These are phyloP conservation scores for Anagrus nilaparvatae DNA, from an alignment of 1,140 invertebrate genomes.

Conservation along the genomic window DNA sequence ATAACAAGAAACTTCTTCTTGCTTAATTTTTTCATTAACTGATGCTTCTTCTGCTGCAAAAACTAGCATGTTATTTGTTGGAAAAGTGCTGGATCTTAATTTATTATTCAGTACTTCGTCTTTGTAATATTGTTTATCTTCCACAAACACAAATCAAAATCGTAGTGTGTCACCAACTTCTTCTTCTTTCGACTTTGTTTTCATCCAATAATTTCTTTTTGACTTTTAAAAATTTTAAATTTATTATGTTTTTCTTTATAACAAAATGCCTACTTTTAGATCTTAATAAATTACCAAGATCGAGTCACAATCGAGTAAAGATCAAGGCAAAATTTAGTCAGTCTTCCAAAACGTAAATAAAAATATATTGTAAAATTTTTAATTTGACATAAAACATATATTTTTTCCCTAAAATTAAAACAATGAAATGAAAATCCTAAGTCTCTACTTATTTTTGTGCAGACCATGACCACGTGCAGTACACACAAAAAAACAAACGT, in stretches of 20 bases:
- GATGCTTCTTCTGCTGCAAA: constrained; percentile 22
- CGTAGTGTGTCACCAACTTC: too few species aligned
- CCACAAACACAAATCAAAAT: constrained; percentile 38
- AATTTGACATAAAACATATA: too few species aligned
- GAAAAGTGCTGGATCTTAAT: constrained; percentile 46
- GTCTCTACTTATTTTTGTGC: too few species aligned
- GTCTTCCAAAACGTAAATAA: too few species aligned
- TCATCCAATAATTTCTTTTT: constrained; percentile 40
- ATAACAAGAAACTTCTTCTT: too few species aligned
- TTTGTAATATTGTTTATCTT: constrained; percentile 59
- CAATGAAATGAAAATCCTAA: too few species aligned
- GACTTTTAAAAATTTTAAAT: constrained; percentile 37
- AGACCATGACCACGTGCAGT: too few species aligned
- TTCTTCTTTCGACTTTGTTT: constrained; percentile 31
- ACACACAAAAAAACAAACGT: too few species aligned
- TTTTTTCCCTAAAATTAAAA: too few species aligned
- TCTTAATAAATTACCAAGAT: constrained; percentile 35
- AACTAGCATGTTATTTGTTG: constrained; percentile 19
- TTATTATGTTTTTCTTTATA: constrained; percentile 36
- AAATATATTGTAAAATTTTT: too few species aligned
- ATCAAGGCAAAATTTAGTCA: too few species aligned
- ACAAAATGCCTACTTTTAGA: constrained; percentile 37
- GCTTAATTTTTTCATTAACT: constrained; percentile 14
- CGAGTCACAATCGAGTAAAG: too few species aligned
- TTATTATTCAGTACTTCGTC: constrained; percentile 63